Conservation (phyloP, 2,113 vertebrate species). For the Notechis scutatus region DNA sequence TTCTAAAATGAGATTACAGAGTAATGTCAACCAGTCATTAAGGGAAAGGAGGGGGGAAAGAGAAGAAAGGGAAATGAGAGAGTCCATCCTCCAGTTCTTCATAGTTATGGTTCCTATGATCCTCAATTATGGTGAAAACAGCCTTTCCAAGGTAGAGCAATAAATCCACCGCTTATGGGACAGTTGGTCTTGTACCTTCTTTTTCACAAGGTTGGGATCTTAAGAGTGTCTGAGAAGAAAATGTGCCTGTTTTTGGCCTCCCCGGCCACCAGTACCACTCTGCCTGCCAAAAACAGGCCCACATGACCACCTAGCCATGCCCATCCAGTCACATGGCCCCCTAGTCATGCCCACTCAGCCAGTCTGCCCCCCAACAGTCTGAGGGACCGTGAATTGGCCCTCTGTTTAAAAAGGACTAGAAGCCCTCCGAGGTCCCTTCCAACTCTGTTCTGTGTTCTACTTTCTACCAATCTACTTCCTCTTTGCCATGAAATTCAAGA, state of each 20-base stretch:
- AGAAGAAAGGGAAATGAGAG: not conserved
- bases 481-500: not conserved
- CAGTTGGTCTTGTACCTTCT: not conserved
- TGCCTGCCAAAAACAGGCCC: no score
- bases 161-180: not conserved
- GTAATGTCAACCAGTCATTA: not conserved
- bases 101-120: not conserved
- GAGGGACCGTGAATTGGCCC: no score
- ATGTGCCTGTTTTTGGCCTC: no score
- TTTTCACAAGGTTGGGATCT: not conserved
- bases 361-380: no score
- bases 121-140: not conserved
- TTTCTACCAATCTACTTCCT: not conserved
- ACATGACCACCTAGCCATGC: no score
- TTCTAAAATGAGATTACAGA: not conserved
- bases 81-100: not conserved
- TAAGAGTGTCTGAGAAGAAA: not conserved
- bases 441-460: not conserved
- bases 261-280: no score
- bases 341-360: no score
- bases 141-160: not conserved
- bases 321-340: no score
- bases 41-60: not conserved
- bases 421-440: not conserved
- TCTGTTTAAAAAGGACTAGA: not conserved